These are phyloP conservation scores for Ophonus ardosiacus DNA, from an alignment of 2,888 invertebrate genomes.

Conservation along the genomic window DNA sequence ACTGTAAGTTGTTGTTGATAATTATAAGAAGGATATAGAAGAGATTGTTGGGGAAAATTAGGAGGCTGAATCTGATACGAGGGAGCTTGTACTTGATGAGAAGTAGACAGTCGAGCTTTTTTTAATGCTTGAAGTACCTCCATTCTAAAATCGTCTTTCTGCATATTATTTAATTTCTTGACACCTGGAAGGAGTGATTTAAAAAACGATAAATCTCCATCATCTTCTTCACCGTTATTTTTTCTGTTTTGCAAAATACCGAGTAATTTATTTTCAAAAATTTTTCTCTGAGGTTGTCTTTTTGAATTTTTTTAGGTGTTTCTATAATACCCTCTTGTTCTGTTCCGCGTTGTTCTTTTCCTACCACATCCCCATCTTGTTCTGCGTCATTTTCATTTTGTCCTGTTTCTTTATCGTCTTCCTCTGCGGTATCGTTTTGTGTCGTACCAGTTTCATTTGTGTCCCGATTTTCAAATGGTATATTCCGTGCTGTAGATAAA, in stretches of 20 bases:
- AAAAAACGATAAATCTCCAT: not conserved
- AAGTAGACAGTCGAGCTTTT: slow-evolving; percentile 3
- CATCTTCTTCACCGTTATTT: not conserved
- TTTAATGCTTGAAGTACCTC: slow-evolving; percentile 14
- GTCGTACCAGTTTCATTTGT: not conserved
- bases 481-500: not conserved
- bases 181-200: slow-evolving; percentile 2
- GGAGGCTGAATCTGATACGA: not conserved
- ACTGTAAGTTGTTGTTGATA: too few relatives aligned
- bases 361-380: not conserved
- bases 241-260: slow-evolving; percentile 6
- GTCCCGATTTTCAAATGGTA: slow-evolving; percentile 9
- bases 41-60: not conserved
- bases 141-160: slow-evolving; percentile 2
- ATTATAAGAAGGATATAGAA: too few relatives aligned
- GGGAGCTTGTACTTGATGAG: not conserved
- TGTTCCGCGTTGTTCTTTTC: not conserved
- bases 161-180: not conserved
- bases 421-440: slow-evolving; percentile 1
- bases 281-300: slow-evolving; percentile 13
- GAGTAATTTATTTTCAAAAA: not conserved
- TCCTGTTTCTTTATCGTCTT: slow-evolving; percentile 15
- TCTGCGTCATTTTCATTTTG: not conserved
- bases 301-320: not conserved
- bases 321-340: not conserved